phyloP scores from a whole-genome alignment of 2,888 invertebrate species.

The Ypsolopha scabrella region DNA sequence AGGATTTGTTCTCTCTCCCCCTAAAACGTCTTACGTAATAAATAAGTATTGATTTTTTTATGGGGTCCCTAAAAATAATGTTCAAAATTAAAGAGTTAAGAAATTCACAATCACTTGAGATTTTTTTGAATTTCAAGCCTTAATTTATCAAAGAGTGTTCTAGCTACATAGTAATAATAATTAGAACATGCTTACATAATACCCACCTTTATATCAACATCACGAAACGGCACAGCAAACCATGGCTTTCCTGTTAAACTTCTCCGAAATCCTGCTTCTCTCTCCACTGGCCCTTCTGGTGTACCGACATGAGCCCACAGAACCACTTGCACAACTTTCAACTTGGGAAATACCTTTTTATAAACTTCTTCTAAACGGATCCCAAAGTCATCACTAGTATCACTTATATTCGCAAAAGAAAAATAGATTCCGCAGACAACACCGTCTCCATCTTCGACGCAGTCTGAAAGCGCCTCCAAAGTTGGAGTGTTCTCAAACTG shows the following conservation, averaged over 20 bases:
- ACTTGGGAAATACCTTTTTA: slow-evolving; percentile 51
- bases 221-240: slow-evolving; percentile 78
- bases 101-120: too few relatives aligned
- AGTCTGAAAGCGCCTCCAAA: slow-evolving; percentile 50
- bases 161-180: too few relatives aligned
- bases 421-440: slow-evolving; percentile 75
- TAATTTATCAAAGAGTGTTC: too few relatives aligned
- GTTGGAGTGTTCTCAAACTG: slow-evolving; percentile 58
- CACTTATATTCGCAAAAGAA: slow-evolving; percentile 77
- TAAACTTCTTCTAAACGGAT: slow-evolving; percentile 73
- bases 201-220: slow-evolving; percentile 77
- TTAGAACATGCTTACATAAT: too few relatives aligned
- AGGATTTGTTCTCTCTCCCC: too few relatives aligned
- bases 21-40: too few relatives aligned
- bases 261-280: slow-evolving; percentile 73
- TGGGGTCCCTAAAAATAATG: too few relatives aligned
- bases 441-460: slow-evolving; percentile 60
- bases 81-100: too few relatives aligned
- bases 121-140: too few relatives aligned
- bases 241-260: slow-evolving; percentile 76
- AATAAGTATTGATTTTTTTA: too few relatives aligned
- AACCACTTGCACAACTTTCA: slow-evolving; percentile 77
- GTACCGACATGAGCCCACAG: slow-evolving; percentile 73
- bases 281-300: slow-evolving; percentile 73
- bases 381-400: slow-evolving; percentile 76